Conservation (phyloP, 2,888 invertebrate genomes). For the Drosophila subquinaria region DNA sequence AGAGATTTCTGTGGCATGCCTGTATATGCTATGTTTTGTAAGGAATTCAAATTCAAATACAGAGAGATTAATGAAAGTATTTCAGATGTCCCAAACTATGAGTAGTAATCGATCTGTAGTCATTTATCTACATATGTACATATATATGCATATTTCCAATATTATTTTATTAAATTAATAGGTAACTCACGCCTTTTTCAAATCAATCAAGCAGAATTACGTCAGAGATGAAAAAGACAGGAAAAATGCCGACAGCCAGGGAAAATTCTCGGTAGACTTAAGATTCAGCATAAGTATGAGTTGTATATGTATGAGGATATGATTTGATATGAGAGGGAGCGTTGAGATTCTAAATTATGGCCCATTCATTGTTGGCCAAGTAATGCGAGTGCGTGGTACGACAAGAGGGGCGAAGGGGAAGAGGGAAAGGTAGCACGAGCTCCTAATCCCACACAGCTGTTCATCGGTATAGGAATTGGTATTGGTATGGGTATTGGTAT, state of each 20-base stretch:
- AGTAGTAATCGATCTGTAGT: not conserved
- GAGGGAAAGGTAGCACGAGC: constrained; percentile 20
- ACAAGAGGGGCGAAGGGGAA: not conserved
- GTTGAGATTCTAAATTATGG: constrained; percentile 22
- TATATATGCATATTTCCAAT: not conserved
- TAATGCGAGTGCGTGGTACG: not conserved
- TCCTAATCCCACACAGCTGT: constrained; percentile 64
- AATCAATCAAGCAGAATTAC: constrained; percentile 15
- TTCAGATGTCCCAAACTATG: not conserved
- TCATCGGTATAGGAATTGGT: not conserved
- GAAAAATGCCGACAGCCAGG: not conserved
- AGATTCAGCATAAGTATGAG: not conserved
- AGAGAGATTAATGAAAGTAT: not conserved
- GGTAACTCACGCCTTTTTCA: constrained; percentile 8
- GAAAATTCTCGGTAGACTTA: not conserved
- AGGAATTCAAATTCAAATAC: too few species aligned
- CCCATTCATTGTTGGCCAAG: constrained; percentile 18
- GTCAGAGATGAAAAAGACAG: not conserved
- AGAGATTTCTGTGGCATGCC: too few species aligned
- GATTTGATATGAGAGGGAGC: constrained; percentile 6
- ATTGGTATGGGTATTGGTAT: not conserved
- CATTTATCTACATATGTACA: too few species aligned
- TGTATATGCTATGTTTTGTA: too few species aligned
- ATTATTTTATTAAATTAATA: not conserved
- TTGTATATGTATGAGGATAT: not conserved